Percentiles rank a stretch among this genome's conserved stretches.
phyloP scores from a whole-genome alignment of 2,113 vertebrate genomes.

The Tetraodon nigroviridis region DNA sequence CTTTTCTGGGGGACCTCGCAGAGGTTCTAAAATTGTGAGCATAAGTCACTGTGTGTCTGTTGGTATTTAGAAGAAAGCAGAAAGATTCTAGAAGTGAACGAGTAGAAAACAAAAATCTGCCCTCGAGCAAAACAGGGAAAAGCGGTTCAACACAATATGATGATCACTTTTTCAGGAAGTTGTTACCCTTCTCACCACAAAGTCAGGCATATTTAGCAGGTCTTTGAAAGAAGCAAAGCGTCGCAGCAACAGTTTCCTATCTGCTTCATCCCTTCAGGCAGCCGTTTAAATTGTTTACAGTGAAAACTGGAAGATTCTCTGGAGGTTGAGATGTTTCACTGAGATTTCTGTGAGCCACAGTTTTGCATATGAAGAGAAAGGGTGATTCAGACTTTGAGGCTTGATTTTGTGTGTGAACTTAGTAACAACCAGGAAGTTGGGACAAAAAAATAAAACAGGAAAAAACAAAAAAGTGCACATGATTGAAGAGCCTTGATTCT shows the following conservation, averaged over 20 bases:
- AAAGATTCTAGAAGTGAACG: slow-evolving; percentile 25
- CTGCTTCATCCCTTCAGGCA: slow-evolving; percentile 14
- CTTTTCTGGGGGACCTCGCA: too few species aligned
- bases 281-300: slow-evolving; percentile 29
- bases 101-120: slow-evolving; percentile 15
- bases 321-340: slow-evolving; percentile 6
- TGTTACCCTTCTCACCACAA: slow-evolving; percentile 37
- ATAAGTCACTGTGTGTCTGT: background rate
- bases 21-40: too few species aligned
- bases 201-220: slow-evolving; percentile 38
- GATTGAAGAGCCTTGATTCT: too few species aligned
- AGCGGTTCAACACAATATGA: slow-evolving; percentile 35
- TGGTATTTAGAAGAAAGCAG: slow-evolving; percentile 12
- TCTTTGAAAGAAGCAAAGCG: slow-evolving; percentile 24
- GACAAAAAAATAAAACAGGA: too few species aligned
- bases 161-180: slow-evolving; percentile 42
- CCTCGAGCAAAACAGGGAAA: slow-evolving; percentile 47
- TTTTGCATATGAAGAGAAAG: slow-evolving; percentile 7
- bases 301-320: slow-evolving; percentile 32
- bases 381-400: too few species aligned
- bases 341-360: slow-evolving; percentile 3
- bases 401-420: too few species aligned
- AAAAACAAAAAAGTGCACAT: too few species aligned
- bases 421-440: too few species aligned
- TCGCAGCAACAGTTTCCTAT: slow-evolving; percentile 15